Evolutionary conservation across 2,113 vertebrate species (phyloP).

Genomic region (Charadrius vociferus): DNA sequence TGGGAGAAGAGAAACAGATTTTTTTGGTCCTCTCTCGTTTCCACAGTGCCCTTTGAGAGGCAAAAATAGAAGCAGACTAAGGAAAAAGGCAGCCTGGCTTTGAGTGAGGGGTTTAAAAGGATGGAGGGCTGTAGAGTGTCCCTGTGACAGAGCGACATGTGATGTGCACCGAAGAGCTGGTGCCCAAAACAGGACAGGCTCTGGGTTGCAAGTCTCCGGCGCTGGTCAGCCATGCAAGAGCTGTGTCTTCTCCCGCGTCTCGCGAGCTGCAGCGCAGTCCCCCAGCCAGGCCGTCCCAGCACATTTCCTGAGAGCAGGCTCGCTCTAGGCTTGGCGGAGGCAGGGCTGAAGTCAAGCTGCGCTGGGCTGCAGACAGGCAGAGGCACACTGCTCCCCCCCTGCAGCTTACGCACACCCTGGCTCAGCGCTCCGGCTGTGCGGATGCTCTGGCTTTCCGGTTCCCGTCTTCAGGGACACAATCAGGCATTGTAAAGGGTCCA

Average conservation of each 20-base stretch:
- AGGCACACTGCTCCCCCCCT: background rate
- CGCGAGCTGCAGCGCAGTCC: rapidly evolving
- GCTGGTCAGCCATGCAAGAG: background rate
- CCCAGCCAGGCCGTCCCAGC: background rate
- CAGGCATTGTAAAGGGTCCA: background rate
- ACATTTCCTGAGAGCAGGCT: background rate
- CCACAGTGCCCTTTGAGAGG: background rate
- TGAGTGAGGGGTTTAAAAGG: background rate
- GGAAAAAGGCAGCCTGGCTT: background rate
- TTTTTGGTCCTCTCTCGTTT: background rate
- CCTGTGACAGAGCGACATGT: background rate
- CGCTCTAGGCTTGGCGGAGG: background rate
- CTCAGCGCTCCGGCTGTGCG: background rate
- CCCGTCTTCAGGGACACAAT: background rate
- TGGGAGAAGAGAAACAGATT: background rate
- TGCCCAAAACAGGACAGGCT: background rate
- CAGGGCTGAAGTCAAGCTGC: background rate
- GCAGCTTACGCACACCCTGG: background rate
- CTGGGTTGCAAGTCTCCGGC: rapidly evolving
- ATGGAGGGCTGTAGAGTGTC: background rate
- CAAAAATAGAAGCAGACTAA: slow-evolving; percentile 9
- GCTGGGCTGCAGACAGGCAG: background rate
- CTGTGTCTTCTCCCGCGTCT: rapidly evolving
- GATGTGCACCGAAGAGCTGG: background rate
- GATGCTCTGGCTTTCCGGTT: background rate